Evolutionary conservation across 2,888 invertebrate species (phyloP), one percentile per base, ranked within the genome.

Genomic region (Machimus atricapillus): DNA sequence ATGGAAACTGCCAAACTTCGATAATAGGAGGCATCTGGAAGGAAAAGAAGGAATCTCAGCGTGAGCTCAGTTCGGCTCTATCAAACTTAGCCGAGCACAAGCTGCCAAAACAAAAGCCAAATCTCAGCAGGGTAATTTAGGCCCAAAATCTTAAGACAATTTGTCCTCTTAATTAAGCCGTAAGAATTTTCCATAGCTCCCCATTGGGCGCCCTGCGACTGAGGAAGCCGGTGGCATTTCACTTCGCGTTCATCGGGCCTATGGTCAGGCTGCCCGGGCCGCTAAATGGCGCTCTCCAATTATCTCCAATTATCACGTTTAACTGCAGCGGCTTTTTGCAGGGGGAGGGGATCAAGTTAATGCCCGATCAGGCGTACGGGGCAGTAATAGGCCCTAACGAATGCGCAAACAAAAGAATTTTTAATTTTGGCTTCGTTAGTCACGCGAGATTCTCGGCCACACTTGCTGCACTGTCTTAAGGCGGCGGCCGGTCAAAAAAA

Each of bases 351-450:
- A 0, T 1, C 27, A 31, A 79, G 79, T 27, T 46, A 79, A 79
- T 79, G 52, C 52, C 52, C 79, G 79, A 79, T 79, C 52, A 52
- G 52, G 31, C 79, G 52, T 52, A 27, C 23, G 52, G n/a, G 52
- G 52, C 27, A 31, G 31, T 56, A 79, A 79, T 79, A 52, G 23
- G 52, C 52, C 79, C n/a, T 31, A 46, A 79, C 79, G 52, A 79
- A 79, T 79, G 23, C 79, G 46, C 52, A 79, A 79, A 79, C 79
- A 79, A 79, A 79, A 79, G 79, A 46, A 52, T 52, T 79, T 79
- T 79, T 52, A 79, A 79, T 79, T 79, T 52, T 52, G 79, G 37
- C 52, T 79, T 79, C 19, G 52, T 52, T 52, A 52, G 79, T 79
- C 52, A 79, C 79, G 79, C 79, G 52, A 79, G 52, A 79, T 66